A percentile compares a stretch with the other conserved stretches of the same genome.
These are phyloP conservation scores for Oopsacas minuta DNA, from an alignment of 37 sponge, comb jelly and placozoan species.

Conservation along the genomic window DNA sequence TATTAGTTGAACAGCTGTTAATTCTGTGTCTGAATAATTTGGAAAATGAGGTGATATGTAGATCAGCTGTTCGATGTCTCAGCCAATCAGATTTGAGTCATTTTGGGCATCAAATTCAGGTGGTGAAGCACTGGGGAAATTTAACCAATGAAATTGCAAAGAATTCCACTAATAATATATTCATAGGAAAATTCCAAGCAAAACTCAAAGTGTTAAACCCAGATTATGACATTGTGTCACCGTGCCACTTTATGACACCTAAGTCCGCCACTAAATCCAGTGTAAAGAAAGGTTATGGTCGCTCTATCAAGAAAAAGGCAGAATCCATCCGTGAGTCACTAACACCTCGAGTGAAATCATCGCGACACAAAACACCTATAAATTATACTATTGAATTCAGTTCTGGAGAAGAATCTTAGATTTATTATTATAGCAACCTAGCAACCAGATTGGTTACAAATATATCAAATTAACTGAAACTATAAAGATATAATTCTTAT, in stretches of 20 bases:
- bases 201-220: not conserved
- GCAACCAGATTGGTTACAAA: no score
- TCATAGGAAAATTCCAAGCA: not conserved
- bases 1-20: not conserved
- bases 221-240: not conserved
- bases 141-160: not conserved
- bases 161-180: not conserved
- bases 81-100: not conserved
- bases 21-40: not conserved
- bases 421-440: no score
- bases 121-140: not conserved
- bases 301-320: not conserved
- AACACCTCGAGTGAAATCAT: not conserved
- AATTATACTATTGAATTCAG: not conserved
- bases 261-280: not conserved
- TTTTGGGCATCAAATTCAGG: not conserved
- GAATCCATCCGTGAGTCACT: not conserved
- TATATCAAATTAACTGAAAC: no score
- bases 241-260: not conserved
- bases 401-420: not conserved
- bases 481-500: no score
- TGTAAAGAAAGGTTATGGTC: not conserved
- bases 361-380: not conserved
- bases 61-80: not conserved
- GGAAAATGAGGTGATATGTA: not conserved